Evolutionary conservation across 2,113 vertebrate genomes (phyloP), one percentile per base, ranked within the genome.

Genomic region (Dasypus novemcinctus): DNA sequence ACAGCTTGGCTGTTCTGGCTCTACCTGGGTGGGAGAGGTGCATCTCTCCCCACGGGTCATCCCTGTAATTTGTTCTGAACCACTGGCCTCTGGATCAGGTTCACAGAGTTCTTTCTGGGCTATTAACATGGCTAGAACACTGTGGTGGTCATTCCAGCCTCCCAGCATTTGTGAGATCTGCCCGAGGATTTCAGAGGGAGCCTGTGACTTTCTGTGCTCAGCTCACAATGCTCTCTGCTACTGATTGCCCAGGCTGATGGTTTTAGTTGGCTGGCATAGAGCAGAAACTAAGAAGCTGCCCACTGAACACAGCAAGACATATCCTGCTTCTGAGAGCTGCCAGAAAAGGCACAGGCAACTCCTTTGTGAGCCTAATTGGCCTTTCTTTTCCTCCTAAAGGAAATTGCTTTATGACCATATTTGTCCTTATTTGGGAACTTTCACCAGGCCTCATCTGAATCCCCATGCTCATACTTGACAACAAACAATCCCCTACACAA

Each of bases 71-170:
- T 31, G 52, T 69, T 94, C 82, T 76, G 74, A 86, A 59, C 69
- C 79, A 31, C 75, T 80, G 66, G 89, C 36, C 49, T 29, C 52
- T 69, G 46, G 57, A 86, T 74, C 74, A 46, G 71, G 72, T 90
- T 81, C 69, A 43, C 18, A 1, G 43, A 71, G 88, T 96, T 94
- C 96, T 96, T 59, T 94, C 94, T 89, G 36, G 85, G n/a, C 46
- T 74, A 0, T 78, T 76, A 36, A 49, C 38, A 7, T 17, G 71
- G 23, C 78, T 54, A 54, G 95, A 90, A 54, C 59, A 23, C 71
- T 8, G 2, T 38, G 84, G 13, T 29, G 49, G 33, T 79, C 27
- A 38, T 61, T 83, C 66, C 31, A n/a, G 69, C 80, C 90, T 64
- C 66, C 54, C n/a, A 14, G 80, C 31, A 21, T 71, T 93, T 71